Evolutionary conservation across 2,888 invertebrate genomes (phyloP), one percentile per base, ranked within the genome.

Genomic region (Latrodectus hesperus): DNA sequence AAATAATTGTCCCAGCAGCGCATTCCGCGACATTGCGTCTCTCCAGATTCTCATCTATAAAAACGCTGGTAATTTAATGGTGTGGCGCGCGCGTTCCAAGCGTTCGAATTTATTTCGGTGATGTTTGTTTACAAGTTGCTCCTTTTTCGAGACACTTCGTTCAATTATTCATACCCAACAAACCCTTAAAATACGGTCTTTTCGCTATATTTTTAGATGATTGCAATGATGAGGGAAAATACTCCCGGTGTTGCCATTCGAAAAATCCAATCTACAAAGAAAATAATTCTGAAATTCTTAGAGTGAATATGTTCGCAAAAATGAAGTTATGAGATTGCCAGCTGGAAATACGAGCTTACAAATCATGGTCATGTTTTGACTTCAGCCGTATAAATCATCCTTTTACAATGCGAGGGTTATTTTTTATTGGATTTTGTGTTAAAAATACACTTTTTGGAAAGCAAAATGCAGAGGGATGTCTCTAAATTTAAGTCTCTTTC

Each of bases 71-170:
- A 60, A 38, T 38, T 38, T 38, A n/a, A 60, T 60, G 60, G 60
- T 60, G 60, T 60, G 38, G 38, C 60, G n/a, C 60, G 60, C 60
- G 60, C 60, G n/a, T 60, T n/a, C n/a, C n/a, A 60, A 60, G n/a
- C n/a, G 60, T 60, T 60, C 4, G 8, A 38, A 38, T 38, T 38
- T 60, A 8, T 16, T 60, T 12, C 60, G 4, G n/a, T 60, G 60
- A 60, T 60, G 60, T 60, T n/a, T 60, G 4, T 60, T 60, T 60
- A 16, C 60, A 60, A 16, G 60, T 60, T 60, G 12, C 14, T 60
- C n/a, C n/a, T 60, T n/a, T 60, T 60, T n/a, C 60, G 60, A 10
- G 60, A 16, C 60, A n/a, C n/a, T 60, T n/a, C 60, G 60, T n/a
- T 60, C 60, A 60, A 60, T 60, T 60, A 60, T 60, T 60, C 60